Evolutionary conservation across 2,113 vertebrate genomes (phyloP), one percentile per base, ranked within the genome.

Genomic region (Siniperca chuatsi): DNA sequence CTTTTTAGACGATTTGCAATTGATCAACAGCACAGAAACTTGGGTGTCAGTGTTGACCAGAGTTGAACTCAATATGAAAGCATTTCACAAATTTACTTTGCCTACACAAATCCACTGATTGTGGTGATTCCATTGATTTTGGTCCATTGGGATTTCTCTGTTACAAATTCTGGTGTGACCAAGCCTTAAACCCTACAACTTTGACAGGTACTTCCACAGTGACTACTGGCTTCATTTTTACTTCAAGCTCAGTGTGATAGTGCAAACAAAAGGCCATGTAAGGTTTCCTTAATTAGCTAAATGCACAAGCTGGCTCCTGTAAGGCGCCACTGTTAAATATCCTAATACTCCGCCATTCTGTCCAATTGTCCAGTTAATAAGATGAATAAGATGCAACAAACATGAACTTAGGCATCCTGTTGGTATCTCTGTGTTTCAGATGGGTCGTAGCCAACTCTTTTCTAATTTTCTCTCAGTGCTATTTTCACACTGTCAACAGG

Each of bases 401-500:
- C 12, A 46, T 11, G 25, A 44, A 25, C 25, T 44, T 9, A 48
- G 8, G 15, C 15, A 55, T 60, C 40, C 44, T 50, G 57, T 70
- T 54, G 21, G 55, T 58, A 52, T 77, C 57, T 66, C 46, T 33
- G 42, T 85, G 67, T 35, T 52, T 79, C 10, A 44, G 66, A 72
- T 52, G n/a, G 8, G 8, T 48, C 12, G 3, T 7, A 50, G 8
- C 52, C 46, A 33, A 46, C 33, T 62, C 42, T 25, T 4, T 40
- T 55, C 8, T 57, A 13, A 13, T 42, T 58, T 13, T 71, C 29
- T 44, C 57, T 65, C 15, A 25, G 21, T 44, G 4, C n/a, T 78
- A 25, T 78, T 79, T 78, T 60, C 12, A 79, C 11, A 50, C 7
- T 1, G 42, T 71, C 42, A 54, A 65, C 42, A 69, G 44, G 60